Conservation (phyloP, 1,140 invertebrate species). For the Callitettix versicolor region DNA sequence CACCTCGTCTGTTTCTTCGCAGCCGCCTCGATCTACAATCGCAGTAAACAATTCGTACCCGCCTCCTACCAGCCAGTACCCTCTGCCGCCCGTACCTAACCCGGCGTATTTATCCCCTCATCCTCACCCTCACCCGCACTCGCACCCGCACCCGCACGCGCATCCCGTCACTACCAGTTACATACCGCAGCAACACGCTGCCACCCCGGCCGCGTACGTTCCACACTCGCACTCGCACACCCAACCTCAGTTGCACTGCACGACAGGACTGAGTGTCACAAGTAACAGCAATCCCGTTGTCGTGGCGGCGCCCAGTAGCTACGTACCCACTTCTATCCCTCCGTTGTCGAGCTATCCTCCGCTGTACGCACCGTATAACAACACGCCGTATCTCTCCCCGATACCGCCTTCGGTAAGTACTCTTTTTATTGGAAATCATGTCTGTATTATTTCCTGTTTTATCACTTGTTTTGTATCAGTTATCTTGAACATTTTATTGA, state of each 20-base stretch:
- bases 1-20: not conserved
- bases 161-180: not conserved
- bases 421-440: too few species aligned
- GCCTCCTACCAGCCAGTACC: not conserved
- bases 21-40: not conserved
- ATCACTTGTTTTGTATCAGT: too few species aligned
- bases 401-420: conserved; percentile 45
- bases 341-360: conserved; percentile 46
- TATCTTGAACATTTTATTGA: too few species aligned
- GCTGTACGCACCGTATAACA: conserved; percentile 61
- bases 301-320: not conserved
- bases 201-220: not conserved
- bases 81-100: not conserved
- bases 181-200: not conserved
- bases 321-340: conserved; percentile 29
- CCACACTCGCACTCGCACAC: not conserved
- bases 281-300: not conserved
- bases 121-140: not conserved
- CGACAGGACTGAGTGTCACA: not conserved
- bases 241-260: not conserved
- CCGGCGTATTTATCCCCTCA: not conserved
- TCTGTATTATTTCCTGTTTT: too few species aligned
- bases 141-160: not conserved
- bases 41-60: not conserved
- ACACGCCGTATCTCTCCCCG: conserved; percentile 41